These are phyloP conservation scores for Plagodis dolabraria DNA, from an alignment of 2,888 invertebrate genomes.

Conservation along the genomic window DNA sequence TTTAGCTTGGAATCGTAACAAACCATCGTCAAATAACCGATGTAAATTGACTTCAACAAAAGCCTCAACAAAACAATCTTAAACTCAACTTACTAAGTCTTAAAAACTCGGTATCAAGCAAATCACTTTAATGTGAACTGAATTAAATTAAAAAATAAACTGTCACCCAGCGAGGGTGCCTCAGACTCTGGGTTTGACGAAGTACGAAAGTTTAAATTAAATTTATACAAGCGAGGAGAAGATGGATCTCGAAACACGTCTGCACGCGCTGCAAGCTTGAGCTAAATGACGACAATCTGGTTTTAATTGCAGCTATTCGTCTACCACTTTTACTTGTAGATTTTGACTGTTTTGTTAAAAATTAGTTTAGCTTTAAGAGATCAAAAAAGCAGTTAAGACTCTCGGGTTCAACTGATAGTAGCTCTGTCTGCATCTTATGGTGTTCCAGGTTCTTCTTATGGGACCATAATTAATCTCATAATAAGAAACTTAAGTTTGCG, in stretches of 20 bases:
- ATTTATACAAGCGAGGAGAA: constrained; percentile 58
- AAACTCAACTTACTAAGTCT: too few relatives aligned
- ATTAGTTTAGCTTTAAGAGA: constrained; percentile 10
- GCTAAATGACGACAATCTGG: constrained; percentile 70
- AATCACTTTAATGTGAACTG: constrained; percentile 48
- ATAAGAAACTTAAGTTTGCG: too few relatives aligned
- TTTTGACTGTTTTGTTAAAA: constrained; percentile 9
- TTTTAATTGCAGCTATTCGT: constrained; percentile 69
- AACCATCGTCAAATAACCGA: too few relatives aligned
- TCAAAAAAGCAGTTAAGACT: not conserved
- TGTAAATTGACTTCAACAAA: too few relatives aligned
- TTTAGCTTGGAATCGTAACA: too few relatives aligned
- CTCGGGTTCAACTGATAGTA: too few relatives aligned
- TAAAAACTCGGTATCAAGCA: not conserved
- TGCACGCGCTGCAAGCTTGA: constrained; percentile 24
- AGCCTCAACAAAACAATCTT: too few relatives aligned
- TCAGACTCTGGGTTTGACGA: constrained; percentile 58
- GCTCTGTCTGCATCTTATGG: too few relatives aligned
- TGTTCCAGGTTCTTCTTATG: too few relatives aligned
- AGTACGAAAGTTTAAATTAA: constrained; percentile 75
- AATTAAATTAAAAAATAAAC: constrained; percentile 64
- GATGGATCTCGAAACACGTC: constrained; percentile 58
- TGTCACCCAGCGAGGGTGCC: constrained; percentile 51
- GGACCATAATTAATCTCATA: too few relatives aligned
- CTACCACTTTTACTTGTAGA: constrained; percentile 11